Evolutionary conservation across 2,888 invertebrate genomes (phyloP).

Genomic region (Cosmia trapezina): DNA sequence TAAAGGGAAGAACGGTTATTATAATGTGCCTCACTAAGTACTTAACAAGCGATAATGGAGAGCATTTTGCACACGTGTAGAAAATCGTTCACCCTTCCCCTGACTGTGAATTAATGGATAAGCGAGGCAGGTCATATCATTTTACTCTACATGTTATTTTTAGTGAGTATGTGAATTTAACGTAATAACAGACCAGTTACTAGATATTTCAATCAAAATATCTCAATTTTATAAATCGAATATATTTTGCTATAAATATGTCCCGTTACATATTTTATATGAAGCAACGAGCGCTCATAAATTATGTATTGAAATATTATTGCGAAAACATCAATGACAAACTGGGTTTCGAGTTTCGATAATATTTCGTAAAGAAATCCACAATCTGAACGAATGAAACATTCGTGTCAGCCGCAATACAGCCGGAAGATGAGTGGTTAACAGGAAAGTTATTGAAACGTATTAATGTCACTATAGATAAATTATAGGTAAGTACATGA

Average conservation of each 20-base stretch:
- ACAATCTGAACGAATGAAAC: slow-evolving; percentile 36
- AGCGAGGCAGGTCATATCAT: slow-evolving; percentile 7
- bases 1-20: slow-evolving; percentile 5
- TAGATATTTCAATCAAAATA: background rate
- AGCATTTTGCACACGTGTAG: slow-evolving; percentile 24
- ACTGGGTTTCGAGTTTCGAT: slow-evolving; percentile 22
- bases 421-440: slow-evolving; percentile 2
- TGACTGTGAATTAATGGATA: slow-evolving; percentile 11
- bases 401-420: slow-evolving; percentile 19
- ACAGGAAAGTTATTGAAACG: background rate
- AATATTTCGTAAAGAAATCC: slow-evolving; percentile 23
- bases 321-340: slow-evolving; percentile 37
- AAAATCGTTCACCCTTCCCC: slow-evolving; percentile 29
- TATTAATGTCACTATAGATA: slow-evolving; percentile 1
- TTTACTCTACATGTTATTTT: slow-evolving; percentile 13
- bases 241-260: slow-evolving; percentile 15
- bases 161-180: background rate
- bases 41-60: slow-evolving; percentile 25
- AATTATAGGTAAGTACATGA: slow-evolving; percentile 5
- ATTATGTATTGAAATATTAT: slow-evolving; percentile 44
- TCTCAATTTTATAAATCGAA: slow-evolving; percentile 11
- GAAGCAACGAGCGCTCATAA: slow-evolving; percentile 36
- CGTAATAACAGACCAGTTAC: background rate
- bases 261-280: slow-evolving; percentile 21
- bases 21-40: slow-evolving; percentile 14